Base-by-base conservation (phyloP, 2,888 invertebrate genomes). In the Patella ulyssiponensis region DNA sequence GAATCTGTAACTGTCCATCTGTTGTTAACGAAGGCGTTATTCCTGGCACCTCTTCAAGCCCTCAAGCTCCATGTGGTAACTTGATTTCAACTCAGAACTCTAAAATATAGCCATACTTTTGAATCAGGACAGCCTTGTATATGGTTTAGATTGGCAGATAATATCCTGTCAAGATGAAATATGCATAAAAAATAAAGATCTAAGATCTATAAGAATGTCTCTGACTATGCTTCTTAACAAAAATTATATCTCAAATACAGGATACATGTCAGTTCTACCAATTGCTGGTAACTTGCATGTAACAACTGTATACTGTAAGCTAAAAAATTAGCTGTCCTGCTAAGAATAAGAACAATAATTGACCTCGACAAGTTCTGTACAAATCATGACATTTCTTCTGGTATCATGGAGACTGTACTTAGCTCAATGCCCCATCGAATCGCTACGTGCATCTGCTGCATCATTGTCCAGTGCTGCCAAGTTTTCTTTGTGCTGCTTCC, bases 341-440 rank as follows among this genome's bases (percentile, higher is more conserved):
- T 44, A 44, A 44, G 44, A 44, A 44, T 44, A 44, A 44, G 33
- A 33, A 33, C 44, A 44, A 7, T 44, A 44, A 0, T 56, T 56
- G 3, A 56, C 56, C 56, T 56, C 17, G n/a, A 56, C n/a, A 56
- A 56, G 56, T 7, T 56, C 56, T 56, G 56, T 56, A n/a, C 56
- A 56, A n/a, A 56, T n/a, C 15, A 56, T 15, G 56, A n/a, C n/a
- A 56, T 56, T 56, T 17, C n/a, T n/a, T 15, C 56, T 56, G 56
- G 56, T 56, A n/a, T 56, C n/a, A 56, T 56, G 56, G 15, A 56
- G 56, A 56, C 56, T 56, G n/a, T 56, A 56, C 56, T 56, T 56
- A 15, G 56, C 56, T 15, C 56, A 56, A n/a, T 56, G 56, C 3
- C 56, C 56, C 56, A 56, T 56, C 7, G 56, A 56, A 56, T 56